Base-by-base conservation (phyloP, 2,113 vertebrate species). In the Brachyhypopomus gauderio region DNA sequence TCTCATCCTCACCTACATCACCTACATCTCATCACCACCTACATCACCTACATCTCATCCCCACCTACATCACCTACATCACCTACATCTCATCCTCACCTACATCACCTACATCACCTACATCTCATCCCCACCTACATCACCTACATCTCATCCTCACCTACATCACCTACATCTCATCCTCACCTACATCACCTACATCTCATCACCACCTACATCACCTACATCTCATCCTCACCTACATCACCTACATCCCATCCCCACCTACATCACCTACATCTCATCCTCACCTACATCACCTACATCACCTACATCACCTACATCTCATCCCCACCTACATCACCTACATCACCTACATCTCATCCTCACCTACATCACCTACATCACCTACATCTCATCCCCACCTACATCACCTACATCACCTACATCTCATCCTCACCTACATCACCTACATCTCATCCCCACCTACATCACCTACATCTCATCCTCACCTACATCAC, bases 41-140 rank as follows among this genome's bases (percentile, higher is more conserved):
- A n/a, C 45, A 52, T 52, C 45, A 14, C 45, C 45, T 11, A 45
- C 59, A 62, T 64, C 19, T 63, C 20, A 52, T n/a, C 75, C 19
- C 4, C 75, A n/a, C n/a, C n/a, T n/a, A n/a, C n/a, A n/a, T 64
- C 14, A 52, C 12, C n/a, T n/a, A n/a, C 45, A 52, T 52, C 45
- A 14, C 45, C 45, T 11, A 45, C 59, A 62, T 64, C 19, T 63
- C 20, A 52, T n/a, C 75, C 19, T 3, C 75, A n/a, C n/a, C n/a
- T n/a, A n/a, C n/a, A n/a, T 64, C 14, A 52, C 12, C n/a, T n/a
- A n/a, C 45, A 52, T 52, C 45, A 14, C 45, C 45, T 11, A 45
- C 59, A 62, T 64, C 19, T 63, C 20, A 52, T n/a, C 75, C 19
- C 4, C 75, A n/a, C n/a, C n/a, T n/a, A n/a, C n/a, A n/a, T 64